A percentile compares a stretch with the other conserved stretches of the same genome.
Evolutionary conservation across 1,140 invertebrate species (phyloP).

Genomic region (Drosophila orosa): DNA sequence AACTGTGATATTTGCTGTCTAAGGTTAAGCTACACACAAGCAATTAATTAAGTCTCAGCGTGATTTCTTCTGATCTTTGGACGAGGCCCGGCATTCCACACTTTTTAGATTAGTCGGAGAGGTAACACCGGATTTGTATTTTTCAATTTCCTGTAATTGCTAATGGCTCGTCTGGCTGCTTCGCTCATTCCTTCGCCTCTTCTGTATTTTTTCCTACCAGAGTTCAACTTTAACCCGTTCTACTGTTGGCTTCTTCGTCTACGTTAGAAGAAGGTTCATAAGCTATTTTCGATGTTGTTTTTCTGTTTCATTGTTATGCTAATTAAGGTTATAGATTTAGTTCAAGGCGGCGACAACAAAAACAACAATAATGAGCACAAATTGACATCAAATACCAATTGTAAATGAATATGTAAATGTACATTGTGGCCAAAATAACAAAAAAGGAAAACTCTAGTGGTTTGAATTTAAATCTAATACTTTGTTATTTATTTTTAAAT

Average conservation of each 20-base stretch:
- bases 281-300: conserved; percentile 40
- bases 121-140: conserved; percentile 63
- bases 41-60: conserved; percentile 34
- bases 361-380: conserved; percentile 25
- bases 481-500: neutral
- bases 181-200: neutral
- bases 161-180: conserved; percentile 11
- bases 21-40: conserved; percentile 8
- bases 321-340: conserved; percentile 80
- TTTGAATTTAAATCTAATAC: too few species aligned
- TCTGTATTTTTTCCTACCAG: neutral
- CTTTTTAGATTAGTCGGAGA: conserved; percentile 30
- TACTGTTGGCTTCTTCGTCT: conserved; percentile 60
- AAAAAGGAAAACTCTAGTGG: neutral
- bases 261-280: conserved; percentile 44
- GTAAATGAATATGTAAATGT: neutral
- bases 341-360: conserved; percentile 56
- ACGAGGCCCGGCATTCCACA: conserved; percentile 21
- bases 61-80: conserved; percentile 5
- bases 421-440: neutral
- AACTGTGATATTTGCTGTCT: conserved; percentile 11
- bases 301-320: conserved; percentile 70
- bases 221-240: conserved; percentile 53
- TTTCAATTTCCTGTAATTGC: conserved; percentile 33
- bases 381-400: conserved; percentile 44